A percentile compares a stretch with the other conserved stretches of the same genome.
These are phyloP conservation scores for Acanthosepion lycidas DNA, from an alignment of 2,888 invertebrate genomes.

Conservation along the genomic window DNA sequence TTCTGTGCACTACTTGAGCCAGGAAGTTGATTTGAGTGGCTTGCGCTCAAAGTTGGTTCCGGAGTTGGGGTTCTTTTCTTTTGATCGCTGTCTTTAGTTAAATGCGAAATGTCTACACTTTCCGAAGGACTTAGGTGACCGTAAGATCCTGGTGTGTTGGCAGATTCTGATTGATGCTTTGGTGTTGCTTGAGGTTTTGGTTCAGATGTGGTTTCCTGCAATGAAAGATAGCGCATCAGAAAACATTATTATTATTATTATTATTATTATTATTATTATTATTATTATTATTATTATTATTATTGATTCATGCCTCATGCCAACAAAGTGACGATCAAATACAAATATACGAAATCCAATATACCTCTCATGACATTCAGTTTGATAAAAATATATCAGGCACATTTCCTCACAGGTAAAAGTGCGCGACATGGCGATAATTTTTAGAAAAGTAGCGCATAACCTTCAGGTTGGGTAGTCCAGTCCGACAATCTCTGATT, in stretches of 20 bases:
- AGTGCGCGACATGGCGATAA: too few species aligned
- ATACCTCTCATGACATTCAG: too few species aligned
- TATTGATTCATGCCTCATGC: too few species aligned
- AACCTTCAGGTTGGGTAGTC: too few species aligned
- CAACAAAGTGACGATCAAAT: too few species aligned
- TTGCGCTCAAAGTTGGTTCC: not conserved
- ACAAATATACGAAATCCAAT: too few species aligned
- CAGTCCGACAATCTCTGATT: too few species aligned
- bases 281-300: too few species aligned
- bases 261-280: too few species aligned
- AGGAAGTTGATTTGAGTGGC: not conserved
- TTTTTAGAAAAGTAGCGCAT: too few species aligned
- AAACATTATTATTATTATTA: not conserved
- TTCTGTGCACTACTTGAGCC: not conserved
- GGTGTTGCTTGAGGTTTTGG: not conserved
- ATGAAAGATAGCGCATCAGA: not conserved
- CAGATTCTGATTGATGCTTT: not conserved
- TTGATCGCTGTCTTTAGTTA: slow-evolving; percentile 21
- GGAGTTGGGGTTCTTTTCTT: not conserved
- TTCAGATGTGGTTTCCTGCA: not conserved
- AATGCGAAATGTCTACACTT: not conserved
- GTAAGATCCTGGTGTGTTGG: not conserved
- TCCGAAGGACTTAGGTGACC: not conserved
- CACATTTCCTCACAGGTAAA: too few species aligned
- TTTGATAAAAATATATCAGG: too few species aligned